Base-by-base conservation (phyloP, 2,113 vertebrate species). In the Poecilia latipinna region DNA sequence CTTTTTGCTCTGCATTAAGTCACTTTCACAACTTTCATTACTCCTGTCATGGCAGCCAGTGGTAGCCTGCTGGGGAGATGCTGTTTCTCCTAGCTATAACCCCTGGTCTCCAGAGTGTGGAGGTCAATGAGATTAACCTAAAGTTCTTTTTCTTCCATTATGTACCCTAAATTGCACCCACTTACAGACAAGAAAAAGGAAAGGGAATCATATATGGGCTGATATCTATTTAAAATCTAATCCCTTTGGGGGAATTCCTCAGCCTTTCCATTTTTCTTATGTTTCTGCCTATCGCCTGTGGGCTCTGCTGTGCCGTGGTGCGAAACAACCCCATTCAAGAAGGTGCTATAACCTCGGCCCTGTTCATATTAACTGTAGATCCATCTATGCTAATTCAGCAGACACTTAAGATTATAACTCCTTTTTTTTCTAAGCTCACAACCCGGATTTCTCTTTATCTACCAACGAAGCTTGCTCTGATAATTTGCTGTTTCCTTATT, bases 101-200 rank as follows among this genome's bases (percentile, higher is more conserved):
- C 88, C 84, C 26, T 15, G 15, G 42, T 93, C 93, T 90, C 92
- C 44, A 65, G 92, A 90, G 93, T 82, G 61, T 75, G 60, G 70
- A 87, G 92, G 93, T 91, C 93, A 92, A 94, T 94, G 90, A 92
- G 93, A 94, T 95, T 93, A 93, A 93, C 92, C 93, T 92, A 90
- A 82, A 86, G 90, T 88, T 90, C 71, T 90, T 90, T 89, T 89
- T 86, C 83, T 70, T 90, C 87, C 88, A 88, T 89, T 91, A 93
- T 72, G 74, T 83, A 86, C 87, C 91, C 77, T 82, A 90, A 93
- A 91, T 93, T 90, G 91, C 88, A 89, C 85, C 88, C 90, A 88
- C 86, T 92, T 91, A 84, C 86, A 90, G 82, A 85, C 80, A 66
- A 80, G 71, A 73, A 73, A 67, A 83, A 85, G 74, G 90, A 85